Percentiles rank a stretch among this genome's conserved stretches.
phyloP scores from a whole-genome alignment of 1,140 invertebrate species.

The Cardiocondyla obscurior region DNA sequence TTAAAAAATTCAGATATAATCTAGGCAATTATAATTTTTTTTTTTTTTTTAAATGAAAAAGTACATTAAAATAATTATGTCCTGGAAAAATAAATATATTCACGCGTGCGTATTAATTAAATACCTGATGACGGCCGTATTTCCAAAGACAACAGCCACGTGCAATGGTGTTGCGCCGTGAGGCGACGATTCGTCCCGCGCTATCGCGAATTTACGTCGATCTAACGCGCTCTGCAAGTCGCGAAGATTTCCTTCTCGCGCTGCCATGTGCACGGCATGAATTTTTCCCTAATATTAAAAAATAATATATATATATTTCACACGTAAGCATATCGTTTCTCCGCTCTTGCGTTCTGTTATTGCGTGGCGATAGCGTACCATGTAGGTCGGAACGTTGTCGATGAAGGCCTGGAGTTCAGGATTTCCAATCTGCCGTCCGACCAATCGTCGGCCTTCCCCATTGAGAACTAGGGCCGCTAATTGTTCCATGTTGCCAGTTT shows the following conservation, averaged over 20 bases:
- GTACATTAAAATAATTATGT: no score
- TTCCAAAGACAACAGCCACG: slow-evolving; percentile 93
- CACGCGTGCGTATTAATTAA: background rate
- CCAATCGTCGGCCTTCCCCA: slow-evolving; percentile 91
- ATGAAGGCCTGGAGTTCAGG: slow-evolving; percentile 94
- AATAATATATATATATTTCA: background rate
- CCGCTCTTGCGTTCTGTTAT: background rate
- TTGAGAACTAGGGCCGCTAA: slow-evolving; percentile 94
- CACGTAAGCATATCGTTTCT: background rate
- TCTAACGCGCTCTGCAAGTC: slow-evolving; percentile 94
- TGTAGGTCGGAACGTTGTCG: slow-evolving; percentile 94
- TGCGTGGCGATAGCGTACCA: slow-evolving; percentile 85
- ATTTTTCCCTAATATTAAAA: slow-evolving; percentile 90
- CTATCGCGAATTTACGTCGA: slow-evolving; percentile 94
- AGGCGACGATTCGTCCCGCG: slow-evolving; percentile 90
- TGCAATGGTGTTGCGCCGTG: slow-evolving; percentile 96
- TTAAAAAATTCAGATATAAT: background rate
- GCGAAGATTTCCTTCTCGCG: slow-evolving; percentile 92
- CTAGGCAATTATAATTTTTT: no score
- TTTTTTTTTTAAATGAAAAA: no score
- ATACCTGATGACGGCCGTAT: slow-evolving; percentile 86
- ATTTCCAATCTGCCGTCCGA: slow-evolving; percentile 89
- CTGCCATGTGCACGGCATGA: slow-evolving; percentile 92
- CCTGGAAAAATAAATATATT: no score
- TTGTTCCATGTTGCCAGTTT: slow-evolving; percentile 93